Base-by-base conservation (phyloP, 2,888 invertebrate species). In the Drosophila austrosaltans region DNA sequence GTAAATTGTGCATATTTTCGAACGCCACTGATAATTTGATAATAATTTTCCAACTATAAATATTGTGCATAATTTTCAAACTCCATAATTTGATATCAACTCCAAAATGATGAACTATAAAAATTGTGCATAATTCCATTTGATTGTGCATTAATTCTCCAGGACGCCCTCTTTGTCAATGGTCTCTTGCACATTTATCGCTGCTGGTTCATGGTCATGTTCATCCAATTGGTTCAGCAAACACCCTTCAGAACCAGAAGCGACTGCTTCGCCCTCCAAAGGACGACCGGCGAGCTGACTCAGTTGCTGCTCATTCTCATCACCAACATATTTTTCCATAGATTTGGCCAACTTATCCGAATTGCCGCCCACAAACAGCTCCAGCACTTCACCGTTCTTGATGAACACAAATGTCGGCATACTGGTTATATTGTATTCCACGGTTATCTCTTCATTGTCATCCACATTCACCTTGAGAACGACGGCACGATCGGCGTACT, bases 331-430 rank as follows among this genome's bases (percentile, higher is more conserved):
- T 81, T 95, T 94, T 62, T 93, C 86, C 79, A 96, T 94, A 42
- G 93, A 93, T 89, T 94, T 93, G 90, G 93, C 94, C 42, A 97
- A 93, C 91, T 95, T 96, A 22, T 96, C 95, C 36, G 94, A 94
- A 89, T 96, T 96, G 16, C 96, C 96, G 10, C 97, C 97, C 62
- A 96, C 95, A 93, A 97, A 96, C 66, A 94, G 93, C n/a, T 95
- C 94, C 61, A 97, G 93, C 83, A 94, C 94, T 87, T 94, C 92
- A 61, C 94, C 93, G 80, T 94, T 94, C 93, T 97, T 97, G 69
- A 97, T 93, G 91, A 97, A 97, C 1, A 97, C 93, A 91, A 98
- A 98, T 1, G 98, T 98, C 10, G 98, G 98, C 97, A 98, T 97
- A 54, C 96, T 96, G 78, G 94, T 94, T 82, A 98, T 95, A 89